Evolutionary conservation across 2,888 invertebrate genomes (phyloP), one percentile per base, ranked within the genome.

Genomic region (Petrolisthes cinctipes): DNA sequence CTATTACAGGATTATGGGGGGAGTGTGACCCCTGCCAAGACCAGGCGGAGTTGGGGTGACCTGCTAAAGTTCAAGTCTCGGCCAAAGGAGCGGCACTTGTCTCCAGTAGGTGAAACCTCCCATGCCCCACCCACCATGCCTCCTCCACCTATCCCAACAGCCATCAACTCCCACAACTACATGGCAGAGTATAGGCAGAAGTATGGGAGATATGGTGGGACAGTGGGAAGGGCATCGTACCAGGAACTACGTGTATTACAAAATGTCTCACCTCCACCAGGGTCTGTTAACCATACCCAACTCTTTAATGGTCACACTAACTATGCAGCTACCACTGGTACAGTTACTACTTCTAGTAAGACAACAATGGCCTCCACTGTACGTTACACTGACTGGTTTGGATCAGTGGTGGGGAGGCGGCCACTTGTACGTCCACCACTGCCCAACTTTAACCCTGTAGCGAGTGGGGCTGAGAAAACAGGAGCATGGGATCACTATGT

Each of bases 311-410:
- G 87, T 17, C 81, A 78, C 61, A 37, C 20, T 14, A 84, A 84
- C 14, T 80, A 75, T 82, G 81, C 61, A 9, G 68, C 76, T 14
- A 81, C 83, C 9, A 20, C 73, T 57, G 86, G 86, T 54, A 86
- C 86, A 1, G 76, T 86, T 0, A 76, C 86, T 20, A 85, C 88
- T 9, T 51, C 78, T 53, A 76, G 82, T 9, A 79, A 85, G 54
- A 82, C 85, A 37, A 88, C 88, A 53, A 88, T 88, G 88, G 20
- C 88, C 11, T 88, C 88, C 84, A 88, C 90, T 37, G 89, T 90
- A 37, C 86, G 86, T 53, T 90, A 90, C 82, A 90, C 89, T 5
- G 90, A 90, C 56, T 90, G 90, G 90, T 90, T 90, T 81, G 90
- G 90, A 7, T 90, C 90, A 20, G 90, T 90, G 7, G 89, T 82